Evolutionary conservation across 2,888 invertebrate genomes (phyloP), one percentile per base, ranked within the genome.

Genomic region (Hedya salicella): DNA sequence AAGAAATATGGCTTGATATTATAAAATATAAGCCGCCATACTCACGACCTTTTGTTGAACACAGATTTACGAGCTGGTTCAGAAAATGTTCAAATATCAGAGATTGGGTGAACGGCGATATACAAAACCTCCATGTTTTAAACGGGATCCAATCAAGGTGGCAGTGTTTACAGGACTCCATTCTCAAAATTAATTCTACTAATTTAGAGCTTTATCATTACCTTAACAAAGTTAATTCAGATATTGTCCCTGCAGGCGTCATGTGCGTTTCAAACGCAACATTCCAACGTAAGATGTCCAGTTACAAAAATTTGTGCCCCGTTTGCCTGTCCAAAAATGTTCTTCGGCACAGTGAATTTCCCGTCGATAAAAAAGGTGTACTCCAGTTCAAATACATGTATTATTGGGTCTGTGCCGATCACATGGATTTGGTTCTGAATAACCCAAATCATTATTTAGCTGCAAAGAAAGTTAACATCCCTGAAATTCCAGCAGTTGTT

Each of bases 381-480:
- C 85, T 95, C 0, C 94, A 94, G 69, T 95, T 88, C 74, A 80
- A 85, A 68, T 80, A 90, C 32, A 75, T 82, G 54, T 94, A 92
- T 78, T 95, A 94, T 75, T 95, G 95, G 94, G 75, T 94, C 50
- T 95, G 95, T 73, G 59, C 78, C 0, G 80, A 89, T 19, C 95
- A 95, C 72, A 79, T 92, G 13, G 75, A 87, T 36, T 73, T 78
- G 39, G 94, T 95, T 68, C 69, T 92, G 17, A 75, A 81, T 30
- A 68, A 86, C 69, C 94, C 95, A 0, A 74, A 83, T 5, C 68
- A 66, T 14, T 92, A 87, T 76, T 78, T 94, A 16, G 44, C 70
- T 69, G 50, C 52, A 17, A 68, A 68, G 21, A 68, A 74, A 13
- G 60, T 86, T 16, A 56, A 68, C 36, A 78, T 94, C 32, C 94